Evolutionary conservation across 2,888 invertebrate genomes (phyloP), one percentile per base, ranked within the genome.

Genomic region (Macrophya alboannulata): DNA sequence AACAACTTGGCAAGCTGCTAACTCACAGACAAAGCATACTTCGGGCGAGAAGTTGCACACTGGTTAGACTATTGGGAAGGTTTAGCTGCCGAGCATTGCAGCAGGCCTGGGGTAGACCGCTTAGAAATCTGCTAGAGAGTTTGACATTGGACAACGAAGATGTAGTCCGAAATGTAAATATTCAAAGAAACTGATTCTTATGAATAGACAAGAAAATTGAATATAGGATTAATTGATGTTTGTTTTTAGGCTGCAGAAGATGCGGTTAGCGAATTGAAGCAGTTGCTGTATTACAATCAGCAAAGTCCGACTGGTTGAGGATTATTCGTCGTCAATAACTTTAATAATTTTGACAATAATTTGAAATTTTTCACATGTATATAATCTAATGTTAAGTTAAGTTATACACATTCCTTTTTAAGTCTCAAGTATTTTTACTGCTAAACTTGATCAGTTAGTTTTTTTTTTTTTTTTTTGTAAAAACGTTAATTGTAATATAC

Each of bases 21-120:
- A 90, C 89, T 1, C 93, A 94, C 88, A 90, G 90, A 37, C 93
- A 93, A 87, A 90, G 90, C 25, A 62, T 89, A 4, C 88, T 94
- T 15, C 94, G 95, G 88, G 95, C 96, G 89, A 95, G 97, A 90
- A 95, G 96, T 12, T 97, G 97, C 90, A 95, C 96, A 88, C 94
- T 98, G n/a, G 94, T 97, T 25, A 95, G 96, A 88, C 94, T 97
- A 43, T 92, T 97, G 85, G 96, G 96, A 43, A 96, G 96, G 81
- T 96, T 96, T 89, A 96, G 96, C 76, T 95, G 96, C 88, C 95
- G 96, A 17, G 95, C 96, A 0, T 94, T 97, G 85, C 95, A 95
- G 86, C 93, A 93, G 1, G 95, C 95, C 81, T 97, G 97, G 96
- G 95, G 94, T 87, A 95, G 95, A 88, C 94, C 94, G 76, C 94